These are phyloP conservation scores for Polypedilum vanderplanki DNA, from an alignment of 1,140 invertebrate species.

Conservation along the genomic window DNA sequence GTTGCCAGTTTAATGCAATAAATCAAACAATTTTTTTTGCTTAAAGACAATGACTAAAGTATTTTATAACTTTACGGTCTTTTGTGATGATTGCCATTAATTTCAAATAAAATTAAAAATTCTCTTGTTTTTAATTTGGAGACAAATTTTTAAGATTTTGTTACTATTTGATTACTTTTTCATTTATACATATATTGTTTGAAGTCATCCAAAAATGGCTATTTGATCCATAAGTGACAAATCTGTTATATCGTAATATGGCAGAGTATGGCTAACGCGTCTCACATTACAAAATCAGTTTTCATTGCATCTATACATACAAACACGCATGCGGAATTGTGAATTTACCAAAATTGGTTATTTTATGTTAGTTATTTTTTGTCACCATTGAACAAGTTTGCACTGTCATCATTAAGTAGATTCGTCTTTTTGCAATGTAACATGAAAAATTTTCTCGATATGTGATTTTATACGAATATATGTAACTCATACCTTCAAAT, in stretches of 20 bases:
- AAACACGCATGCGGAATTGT: background rate
- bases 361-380: slow-evolving; percentile 1
- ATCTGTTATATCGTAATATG: background rate
- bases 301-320: background rate
- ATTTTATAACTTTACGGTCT: too few species aligned
- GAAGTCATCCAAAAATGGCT: background rate
- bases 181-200: background rate
- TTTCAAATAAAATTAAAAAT: too few species aligned
- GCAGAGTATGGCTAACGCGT: background rate
- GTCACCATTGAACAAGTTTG: background rate
- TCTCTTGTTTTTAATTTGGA: too few species aligned
- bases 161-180: background rate
- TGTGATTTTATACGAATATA: too few species aligned
- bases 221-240: slow-evolving; percentile 1
- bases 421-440: background rate
- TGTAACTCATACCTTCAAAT: too few species aligned
- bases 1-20: background rate
- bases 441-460: too few species aligned
- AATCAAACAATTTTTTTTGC: background rate
- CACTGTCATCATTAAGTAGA: background rate
- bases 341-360: background rate
- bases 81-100: too few species aligned
- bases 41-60: too few species aligned
- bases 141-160: too few species aligned
- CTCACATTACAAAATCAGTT: background rate